Percentiles rank a stretch among this genome's conserved stretches.
Conservation (phyloP, 2,888 invertebrate species). For the Beris chalybata region DNA sequence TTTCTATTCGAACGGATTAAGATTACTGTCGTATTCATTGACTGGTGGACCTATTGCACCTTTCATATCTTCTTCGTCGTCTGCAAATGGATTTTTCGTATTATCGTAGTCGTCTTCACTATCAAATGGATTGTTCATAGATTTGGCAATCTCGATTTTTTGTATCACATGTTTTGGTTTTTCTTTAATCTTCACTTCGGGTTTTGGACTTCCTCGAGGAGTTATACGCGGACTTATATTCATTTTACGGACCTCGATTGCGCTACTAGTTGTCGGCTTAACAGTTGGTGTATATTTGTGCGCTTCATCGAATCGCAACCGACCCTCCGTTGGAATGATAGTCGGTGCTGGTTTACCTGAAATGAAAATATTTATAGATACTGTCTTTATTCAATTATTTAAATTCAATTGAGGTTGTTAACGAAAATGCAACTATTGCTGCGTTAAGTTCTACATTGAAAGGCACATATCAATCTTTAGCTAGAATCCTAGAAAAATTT, state of each 20-base stretch:
- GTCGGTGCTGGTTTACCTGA: conserved; percentile 10
- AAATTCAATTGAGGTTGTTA: no score
- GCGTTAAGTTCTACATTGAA: no score
- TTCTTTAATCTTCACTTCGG: conserved; percentile 11
- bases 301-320: conserved; percentile 61
- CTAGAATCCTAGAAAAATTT: no score
- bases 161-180: background rate
- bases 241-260: conserved; percentile 31
- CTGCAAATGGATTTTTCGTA: conserved; percentile 62
- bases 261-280: conserved; percentile 57
- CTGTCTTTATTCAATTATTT: no score
- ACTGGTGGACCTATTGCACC: conserved; percentile 55
- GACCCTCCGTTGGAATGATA: conserved; percentile 61
- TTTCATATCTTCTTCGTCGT: conserved; percentile 53
- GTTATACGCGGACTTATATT: conserved; percentile 28
- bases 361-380: background rate
- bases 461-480: no score
- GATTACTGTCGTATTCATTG: conserved; percentile 72
- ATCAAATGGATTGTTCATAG: conserved; percentile 46
- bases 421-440: no score
- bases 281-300: conserved; percentile 56
- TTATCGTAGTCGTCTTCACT: conserved; percentile 57
- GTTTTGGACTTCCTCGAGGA: conserved; percentile 22
- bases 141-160: background rate
- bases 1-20: conserved; percentile 66